These are phyloP conservation scores for Amphibalanus amphitrite DNA, from an alignment of 1,140 invertebrate species.

Conservation along the genomic window DNA sequence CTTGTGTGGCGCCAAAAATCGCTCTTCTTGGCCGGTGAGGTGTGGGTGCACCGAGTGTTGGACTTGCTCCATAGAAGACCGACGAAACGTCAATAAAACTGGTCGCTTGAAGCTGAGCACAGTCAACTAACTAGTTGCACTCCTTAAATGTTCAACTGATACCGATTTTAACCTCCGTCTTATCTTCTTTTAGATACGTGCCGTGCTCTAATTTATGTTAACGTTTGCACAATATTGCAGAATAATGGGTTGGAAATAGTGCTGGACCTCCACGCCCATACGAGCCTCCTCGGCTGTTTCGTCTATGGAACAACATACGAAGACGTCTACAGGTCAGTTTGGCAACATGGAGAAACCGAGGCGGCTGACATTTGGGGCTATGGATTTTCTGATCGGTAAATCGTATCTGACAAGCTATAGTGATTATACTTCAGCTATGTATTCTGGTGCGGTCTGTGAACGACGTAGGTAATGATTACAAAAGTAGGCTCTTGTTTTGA, in stretches of 20 bases:
- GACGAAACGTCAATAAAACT: neutral
- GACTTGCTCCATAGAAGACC: neutral
- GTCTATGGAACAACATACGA: constrained; percentile 93
- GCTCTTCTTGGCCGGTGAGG: neutral
- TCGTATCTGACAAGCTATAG: too few species aligned
- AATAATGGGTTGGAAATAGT: constrained; percentile 72
- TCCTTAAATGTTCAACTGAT: neutral
- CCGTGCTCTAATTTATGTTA: neutral
- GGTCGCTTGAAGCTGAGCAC: neutral
- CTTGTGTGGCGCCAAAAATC: neutral
- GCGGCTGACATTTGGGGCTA: too few species aligned
- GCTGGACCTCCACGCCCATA: constrained; percentile 84
- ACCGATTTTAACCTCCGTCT: neutral
- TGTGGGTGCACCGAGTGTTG: neutral
- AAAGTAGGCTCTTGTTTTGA: neutral
- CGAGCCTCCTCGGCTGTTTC: constrained; percentile 78
- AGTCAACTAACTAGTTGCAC: neutral
- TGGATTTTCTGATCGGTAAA: too few species aligned
- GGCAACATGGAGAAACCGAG: neutral
- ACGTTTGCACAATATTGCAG: constrained; percentile 28
- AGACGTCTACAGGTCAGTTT: constrained; percentile 60
- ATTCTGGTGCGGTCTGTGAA: neutral
- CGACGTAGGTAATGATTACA: neutral
- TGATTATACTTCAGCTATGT: neutral
- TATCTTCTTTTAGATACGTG: neutral